A percentile compares a stretch with the other conserved stretches of the same genome.
Conservation (phyloP, 1,140 invertebrate species). For the Aporrectodea caliginosa region DNA sequence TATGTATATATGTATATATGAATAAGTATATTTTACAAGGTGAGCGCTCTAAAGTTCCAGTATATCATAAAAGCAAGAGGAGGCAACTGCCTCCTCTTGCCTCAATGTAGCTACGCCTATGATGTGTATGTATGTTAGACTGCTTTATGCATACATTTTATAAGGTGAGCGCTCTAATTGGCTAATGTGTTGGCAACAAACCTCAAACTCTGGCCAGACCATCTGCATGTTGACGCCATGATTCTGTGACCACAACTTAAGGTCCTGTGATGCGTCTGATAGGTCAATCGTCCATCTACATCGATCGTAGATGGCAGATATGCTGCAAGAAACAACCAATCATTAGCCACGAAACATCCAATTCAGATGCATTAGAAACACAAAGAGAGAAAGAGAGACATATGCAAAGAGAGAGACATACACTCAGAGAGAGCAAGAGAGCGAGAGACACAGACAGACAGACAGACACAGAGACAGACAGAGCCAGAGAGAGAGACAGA, state of each 20-base stretch:
- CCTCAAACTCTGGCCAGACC: constrained; percentile 98
- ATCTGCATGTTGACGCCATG: constrained; percentile 97
- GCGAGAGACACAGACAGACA: neutral
- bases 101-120: no score
- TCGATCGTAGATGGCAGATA: constrained; percentile 93
- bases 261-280: constrained; percentile 89
- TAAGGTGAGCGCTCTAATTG: no score
- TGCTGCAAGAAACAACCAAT: constrained; percentile 57
- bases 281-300: constrained; percentile 91
- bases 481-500: neutral
- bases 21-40: no score
- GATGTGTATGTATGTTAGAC: no score
- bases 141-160: no score
- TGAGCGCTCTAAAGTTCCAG: no score
- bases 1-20: no score
- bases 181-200: constrained; percentile 52
- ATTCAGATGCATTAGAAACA: neutral
- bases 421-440: neutral
- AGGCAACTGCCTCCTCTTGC: no score
- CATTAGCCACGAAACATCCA: neutral
- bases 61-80: no score
- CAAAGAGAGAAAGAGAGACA: neutral
- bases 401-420: neutral
- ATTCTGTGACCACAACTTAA: constrained; percentile 97
- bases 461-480: neutral